These are phyloP conservation scores for Ecliptopera silaceata DNA, from an alignment of 2,888 invertebrate species.

Conservation along the genomic window DNA sequence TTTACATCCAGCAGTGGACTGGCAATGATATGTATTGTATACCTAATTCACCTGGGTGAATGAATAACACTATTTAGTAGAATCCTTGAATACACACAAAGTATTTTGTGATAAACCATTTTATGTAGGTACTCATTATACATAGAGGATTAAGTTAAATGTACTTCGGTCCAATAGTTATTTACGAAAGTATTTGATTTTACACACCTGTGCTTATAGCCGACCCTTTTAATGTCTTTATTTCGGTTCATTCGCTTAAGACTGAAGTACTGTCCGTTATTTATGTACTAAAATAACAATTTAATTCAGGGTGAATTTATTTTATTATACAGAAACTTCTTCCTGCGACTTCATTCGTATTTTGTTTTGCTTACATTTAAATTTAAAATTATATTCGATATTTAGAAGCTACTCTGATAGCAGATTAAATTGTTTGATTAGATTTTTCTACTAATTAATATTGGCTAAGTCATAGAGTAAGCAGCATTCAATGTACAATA, in stretches of 20 bases:
- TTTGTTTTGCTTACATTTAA: too few species aligned
- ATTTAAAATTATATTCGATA: too few species aligned
- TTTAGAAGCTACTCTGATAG: too few species aligned
- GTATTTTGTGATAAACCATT: conserved; percentile 31
- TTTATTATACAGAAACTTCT: background rate
- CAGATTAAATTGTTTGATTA: too few species aligned
- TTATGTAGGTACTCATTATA: conserved; percentile 31
- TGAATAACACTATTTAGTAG: too few species aligned
- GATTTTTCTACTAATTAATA: too few species aligned
- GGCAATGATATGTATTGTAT: too few species aligned
- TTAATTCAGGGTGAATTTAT: background rate
- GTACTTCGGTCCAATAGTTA: conserved; percentile 61
- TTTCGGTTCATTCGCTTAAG: conserved; percentile 42
- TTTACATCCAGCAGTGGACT: too few species aligned
- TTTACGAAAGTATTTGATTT: conserved; percentile 70
- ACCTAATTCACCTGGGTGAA: too few species aligned
- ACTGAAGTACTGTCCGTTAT: conserved; percentile 12
- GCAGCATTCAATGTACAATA: too few species aligned
- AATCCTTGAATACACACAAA: background rate
- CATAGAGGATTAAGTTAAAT: conserved; percentile 55
- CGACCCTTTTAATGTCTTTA: conserved; percentile 72
- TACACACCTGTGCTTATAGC: conserved; percentile 66
- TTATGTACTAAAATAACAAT: conserved; percentile 6
- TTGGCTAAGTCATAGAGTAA: too few species aligned
- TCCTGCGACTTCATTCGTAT: too few species aligned